Percentiles rank a stretch among this genome's conserved stretches.
phyloP scores from a whole-genome alignment of 2,113 vertebrate genomes.

The Ameiurus melas region DNA sequence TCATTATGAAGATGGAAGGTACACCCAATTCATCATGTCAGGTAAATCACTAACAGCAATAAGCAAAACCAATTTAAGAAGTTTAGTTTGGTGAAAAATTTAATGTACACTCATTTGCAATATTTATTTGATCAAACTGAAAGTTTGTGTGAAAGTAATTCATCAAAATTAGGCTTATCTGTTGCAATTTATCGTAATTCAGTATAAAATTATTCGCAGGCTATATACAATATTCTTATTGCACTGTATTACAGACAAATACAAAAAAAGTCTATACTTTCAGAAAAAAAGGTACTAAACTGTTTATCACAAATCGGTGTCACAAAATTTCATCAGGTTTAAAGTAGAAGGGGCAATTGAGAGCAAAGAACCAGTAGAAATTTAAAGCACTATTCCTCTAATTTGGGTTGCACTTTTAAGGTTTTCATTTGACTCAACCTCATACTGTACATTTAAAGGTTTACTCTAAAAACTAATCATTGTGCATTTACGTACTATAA shows the following conservation, averaged over 20 bases:
- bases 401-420: no score
- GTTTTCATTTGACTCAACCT: not conserved
- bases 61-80: not conserved
- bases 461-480: no score
- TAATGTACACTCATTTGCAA: not conserved
- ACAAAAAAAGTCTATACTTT: not conserved
- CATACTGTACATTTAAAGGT: not conserved
- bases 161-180: not conserved
- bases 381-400: not conserved
- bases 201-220: not conserved
- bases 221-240: not conserved
- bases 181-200: not conserved
- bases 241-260: not conserved
- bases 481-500: not conserved
- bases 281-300: not conserved
- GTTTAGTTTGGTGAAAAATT: not conserved
- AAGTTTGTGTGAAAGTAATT: not conserved
- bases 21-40: slow-evolving; percentile 6
- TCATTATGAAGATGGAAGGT: slow-evolving; percentile 61
- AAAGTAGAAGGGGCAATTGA: not conserved
- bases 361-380: not conserved
- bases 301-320: not conserved
- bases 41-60: slow-evolving; percentile 55
- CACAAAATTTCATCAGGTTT: not conserved
- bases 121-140: not conserved